phyloP scores from a whole-genome alignment of 23 tunicate species.

The Ciona savignyi region DNA sequence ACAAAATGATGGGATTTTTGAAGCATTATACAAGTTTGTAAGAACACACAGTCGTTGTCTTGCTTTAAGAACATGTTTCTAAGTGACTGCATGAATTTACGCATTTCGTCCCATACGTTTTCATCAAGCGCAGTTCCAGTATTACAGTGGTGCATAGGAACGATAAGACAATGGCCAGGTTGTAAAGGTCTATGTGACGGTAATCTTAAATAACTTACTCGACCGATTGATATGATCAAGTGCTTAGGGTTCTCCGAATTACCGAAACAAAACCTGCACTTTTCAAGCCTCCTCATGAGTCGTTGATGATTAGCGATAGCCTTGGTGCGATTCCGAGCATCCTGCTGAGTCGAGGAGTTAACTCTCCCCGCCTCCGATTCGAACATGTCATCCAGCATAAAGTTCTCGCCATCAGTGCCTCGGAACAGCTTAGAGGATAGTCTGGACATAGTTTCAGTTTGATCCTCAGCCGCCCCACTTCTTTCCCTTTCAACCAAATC shows the following conservation, averaged over 20 bases:
- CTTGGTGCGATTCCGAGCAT: slow-evolving; percentile 22
- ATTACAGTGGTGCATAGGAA: slow-evolving; percentile 77
- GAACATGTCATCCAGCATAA: slow-evolving; percentile 90
- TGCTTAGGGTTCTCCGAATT: slow-evolving; percentile 71
- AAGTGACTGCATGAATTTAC: slow-evolving; percentile 61
- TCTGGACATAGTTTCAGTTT: slow-evolving; percentile 49
- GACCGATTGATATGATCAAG: slow-evolving; percentile 63
- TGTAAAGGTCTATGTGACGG: slow-evolving; percentile 65
- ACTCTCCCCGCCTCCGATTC: slow-evolving; percentile 59
- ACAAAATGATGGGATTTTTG: slow-evolving; percentile 64
- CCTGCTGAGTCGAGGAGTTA: slow-evolving; percentile 20
- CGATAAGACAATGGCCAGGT: slow-evolving; percentile 84
- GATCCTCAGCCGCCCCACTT: slow-evolving; percentile 69
- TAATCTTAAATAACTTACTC: slow-evolving; percentile 47
- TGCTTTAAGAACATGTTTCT: slow-evolving; percentile 32
- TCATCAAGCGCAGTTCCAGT: slow-evolving; percentile 83
- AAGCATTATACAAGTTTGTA: slow-evolving; percentile 58
- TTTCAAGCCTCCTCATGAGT: slow-evolving; percentile 56
- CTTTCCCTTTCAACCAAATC: slow-evolving; percentile 80
- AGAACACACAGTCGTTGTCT: slow-evolving; percentile 68
- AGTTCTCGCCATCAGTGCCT: slow-evolving; percentile 71
- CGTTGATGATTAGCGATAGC: slow-evolving; percentile 47
- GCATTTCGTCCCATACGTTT: slow-evolving; percentile 88
- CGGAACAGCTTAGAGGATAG: slow-evolving; percentile 60
- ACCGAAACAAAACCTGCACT: slow-evolving; percentile 73